These are phyloP conservation scores for Sebastes aleutianus DNA, from an alignment of 2,797 vertebrate genomes.

Conservation along the genomic window DNA sequence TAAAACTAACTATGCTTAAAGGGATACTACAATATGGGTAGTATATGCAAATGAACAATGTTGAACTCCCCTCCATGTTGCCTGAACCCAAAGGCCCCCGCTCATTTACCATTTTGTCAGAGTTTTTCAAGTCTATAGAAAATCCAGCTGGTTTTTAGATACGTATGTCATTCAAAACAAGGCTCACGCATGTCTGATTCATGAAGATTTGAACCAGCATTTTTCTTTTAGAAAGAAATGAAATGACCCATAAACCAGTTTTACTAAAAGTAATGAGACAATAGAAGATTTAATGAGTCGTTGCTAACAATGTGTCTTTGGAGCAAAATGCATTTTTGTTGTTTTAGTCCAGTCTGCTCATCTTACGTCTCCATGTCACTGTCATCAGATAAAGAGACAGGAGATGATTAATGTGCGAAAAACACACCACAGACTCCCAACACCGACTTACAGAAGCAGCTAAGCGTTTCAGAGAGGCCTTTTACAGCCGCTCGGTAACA, in stretches of 20 bases:
- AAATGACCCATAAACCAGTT: not conserved
- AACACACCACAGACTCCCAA: constrained; percentile 21
- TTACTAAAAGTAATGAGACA: not conserved
- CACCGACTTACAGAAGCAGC: constrained; percentile 29
- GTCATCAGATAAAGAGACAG: constrained; percentile 27
- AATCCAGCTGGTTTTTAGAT: not conserved
- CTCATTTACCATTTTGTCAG: too few species aligned
- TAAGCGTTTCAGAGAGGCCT: constrained; percentile 23
- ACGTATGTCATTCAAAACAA: not conserved
- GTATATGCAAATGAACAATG: not conserved
- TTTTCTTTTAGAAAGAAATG: not conserved
- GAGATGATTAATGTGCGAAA: constrained; percentile 48
- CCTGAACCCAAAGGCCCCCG: too few species aligned
- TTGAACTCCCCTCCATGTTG: not conserved
- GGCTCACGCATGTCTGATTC: not conserved
- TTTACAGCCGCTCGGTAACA: not conserved
- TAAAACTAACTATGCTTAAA: not conserved
- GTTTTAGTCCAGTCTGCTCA: constrained; percentile 25
- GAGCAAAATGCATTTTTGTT: constrained; percentile 14
- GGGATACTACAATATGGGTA: not conserved
- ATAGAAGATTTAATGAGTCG: not conserved
- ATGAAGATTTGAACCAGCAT: not conserved
- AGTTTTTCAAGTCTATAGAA: not conserved
- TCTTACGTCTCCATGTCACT: constrained; percentile 13
- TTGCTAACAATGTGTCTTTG: not conserved